Conservation (phyloP, 1,140 invertebrate species). For the Araneus ventricosus region DNA sequence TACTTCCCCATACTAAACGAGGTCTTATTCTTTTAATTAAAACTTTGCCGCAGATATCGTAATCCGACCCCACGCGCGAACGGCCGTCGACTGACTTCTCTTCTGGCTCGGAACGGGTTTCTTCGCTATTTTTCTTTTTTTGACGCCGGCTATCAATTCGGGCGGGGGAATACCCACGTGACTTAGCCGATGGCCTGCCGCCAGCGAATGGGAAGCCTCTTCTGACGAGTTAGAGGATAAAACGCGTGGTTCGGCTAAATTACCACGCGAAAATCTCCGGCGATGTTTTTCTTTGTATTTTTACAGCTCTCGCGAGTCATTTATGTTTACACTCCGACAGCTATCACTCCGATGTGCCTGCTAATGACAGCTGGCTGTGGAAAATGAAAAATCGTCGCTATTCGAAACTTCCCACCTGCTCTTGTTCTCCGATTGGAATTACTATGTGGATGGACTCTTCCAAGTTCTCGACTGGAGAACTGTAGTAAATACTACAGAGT, state of each 20-base stretch:
- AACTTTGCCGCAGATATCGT: background rate
- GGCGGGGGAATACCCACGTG: constrained; percentile 56
- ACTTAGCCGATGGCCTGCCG: constrained; percentile 5
- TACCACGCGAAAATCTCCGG: constrained; percentile 43
- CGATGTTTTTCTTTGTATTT: constrained; percentile 31
- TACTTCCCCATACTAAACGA: background rate
- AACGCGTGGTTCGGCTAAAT: constrained; percentile 47
- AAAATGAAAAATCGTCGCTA: background rate
- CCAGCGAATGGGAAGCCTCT: constrained; percentile 55
- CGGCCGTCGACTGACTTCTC: background rate
- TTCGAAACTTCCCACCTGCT: background rate
- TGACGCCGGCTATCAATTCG: constrained; percentile 45
- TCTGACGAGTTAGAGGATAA: constrained; percentile 41
- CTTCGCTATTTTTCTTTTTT: constrained; percentile 22
- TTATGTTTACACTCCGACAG: constrained; percentile 45
- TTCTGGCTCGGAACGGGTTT: background rate
- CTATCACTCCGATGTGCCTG: background rate
- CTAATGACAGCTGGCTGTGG: background rate
- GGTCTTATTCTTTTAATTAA: background rate
- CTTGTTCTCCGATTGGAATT: background rate
- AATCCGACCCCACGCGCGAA: background rate
- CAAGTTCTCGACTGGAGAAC: background rate
- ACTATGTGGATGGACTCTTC: background rate
- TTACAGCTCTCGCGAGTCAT: background rate
- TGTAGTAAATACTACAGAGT: background rate